Evolutionary conservation across 2,113 vertebrate species (phyloP), one percentile per base, ranked within the genome.

Genomic region (Nothocercus julius): DNA sequence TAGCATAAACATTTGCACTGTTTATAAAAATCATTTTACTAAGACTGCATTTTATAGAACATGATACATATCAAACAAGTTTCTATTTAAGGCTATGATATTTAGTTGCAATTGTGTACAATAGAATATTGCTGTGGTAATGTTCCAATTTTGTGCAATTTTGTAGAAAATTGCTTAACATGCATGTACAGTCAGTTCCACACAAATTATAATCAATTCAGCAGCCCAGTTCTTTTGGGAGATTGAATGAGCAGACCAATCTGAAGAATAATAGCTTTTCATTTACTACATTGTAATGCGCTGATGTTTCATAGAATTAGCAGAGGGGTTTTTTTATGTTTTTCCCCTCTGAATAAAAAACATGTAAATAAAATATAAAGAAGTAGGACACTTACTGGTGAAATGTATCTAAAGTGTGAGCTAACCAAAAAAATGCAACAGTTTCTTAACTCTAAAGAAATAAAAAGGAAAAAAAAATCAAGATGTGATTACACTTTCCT

Each of bases 131-230:
- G 36, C 49, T 82, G 85, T 89, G 56, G 59, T 70, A 64, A 85
- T 87, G 89, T 76, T 82, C 66, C 74, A 87, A 62, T 94, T 97
- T 84, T 91, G 61, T 62, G 30, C 79, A 90, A 92, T 94, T 94
- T 93, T 85, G 32, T 51, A 83, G 82, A 78, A 95, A 92, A 95
- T 87, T 70, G 56, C 25, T 90, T 81, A 94, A 91, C 61, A 78
- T 95, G 59, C 63, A 40, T 87, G 45, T 88, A 77, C 28, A 74
- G 36, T 91, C 75, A 89, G 77, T 85, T 94, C 76, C 61, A 64
- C 59, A 87, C 17, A 85, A 92, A 95, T 91, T 87, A 90, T 72
- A 91, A 94, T 87, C 85, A 89, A 77, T 95, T 91, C 87, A 87
- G 34, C 36, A 90, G 59, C 25, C 27, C 51, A 13, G 90, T 89